Conservation (phyloP, 2,888 invertebrate genomes). For the Drosophila suboccidentalis region DNA sequence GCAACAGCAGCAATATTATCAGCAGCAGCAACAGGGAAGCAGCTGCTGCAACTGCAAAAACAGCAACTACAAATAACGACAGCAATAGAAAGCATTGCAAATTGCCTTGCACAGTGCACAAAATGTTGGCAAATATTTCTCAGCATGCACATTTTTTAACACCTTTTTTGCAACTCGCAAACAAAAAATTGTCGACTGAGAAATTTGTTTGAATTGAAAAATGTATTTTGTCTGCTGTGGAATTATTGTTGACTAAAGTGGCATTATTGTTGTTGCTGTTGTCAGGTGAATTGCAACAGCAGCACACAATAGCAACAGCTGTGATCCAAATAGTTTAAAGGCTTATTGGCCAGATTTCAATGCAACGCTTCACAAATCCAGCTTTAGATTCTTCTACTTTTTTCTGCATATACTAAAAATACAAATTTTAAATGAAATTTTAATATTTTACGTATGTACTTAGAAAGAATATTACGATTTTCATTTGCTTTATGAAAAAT, state of each 20-base stretch:
- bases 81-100: conserved; percentile 41
- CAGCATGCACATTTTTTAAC: conserved; percentile 28
- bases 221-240: conserved; percentile 18
- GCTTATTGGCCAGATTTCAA: conserved; percentile 17
- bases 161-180: conserved; percentile 9
- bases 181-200: conserved; percentile 1
- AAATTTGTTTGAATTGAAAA: conserved; percentile 16
- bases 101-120: conserved; percentile 27
- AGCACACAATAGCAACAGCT: conserved; percentile 3
- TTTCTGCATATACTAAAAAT: not conserved
- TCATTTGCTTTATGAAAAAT: conserved; percentile 5
- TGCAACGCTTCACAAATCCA: conserved; percentile 31
- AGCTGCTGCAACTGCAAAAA: conserved; percentile 14
- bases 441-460: conserved; percentile 2
- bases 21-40: conserved; percentile 1
- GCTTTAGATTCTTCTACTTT: conserved; percentile 7
- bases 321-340: conserved; percentile 33
- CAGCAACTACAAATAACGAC: conserved; percentile 18
- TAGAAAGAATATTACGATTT: conserved; percentile 4
- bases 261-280: conserved; percentile 7
- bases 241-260: conserved; percentile 1
- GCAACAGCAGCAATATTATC: not conserved
- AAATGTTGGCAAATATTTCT: conserved; percentile 41
- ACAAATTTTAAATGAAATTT: not conserved
- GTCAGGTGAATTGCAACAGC: conserved; percentile 16